Base-by-base conservation (phyloP, 1,140 invertebrate genomes). In the Cydia fagiglandana region DNA sequence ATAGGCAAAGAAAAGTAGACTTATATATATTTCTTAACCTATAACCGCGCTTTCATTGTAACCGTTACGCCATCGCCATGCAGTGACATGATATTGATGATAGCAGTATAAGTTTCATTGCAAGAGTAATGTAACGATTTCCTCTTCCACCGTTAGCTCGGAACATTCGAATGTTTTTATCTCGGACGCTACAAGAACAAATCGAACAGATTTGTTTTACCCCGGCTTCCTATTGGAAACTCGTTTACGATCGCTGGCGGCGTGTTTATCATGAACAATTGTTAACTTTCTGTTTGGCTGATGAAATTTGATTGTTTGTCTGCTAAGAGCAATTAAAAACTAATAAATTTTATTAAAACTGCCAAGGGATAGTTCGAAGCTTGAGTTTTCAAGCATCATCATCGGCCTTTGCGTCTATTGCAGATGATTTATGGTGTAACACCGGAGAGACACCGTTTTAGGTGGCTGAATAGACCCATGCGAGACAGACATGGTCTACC, bases 81-180 rank as follows among this genome's bases (percentile, higher is more conserved):
- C n/a, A 56, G n/a, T 24, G 56, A 24, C 56, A 24, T 6, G 4
- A 2, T 61, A 61, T 61, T 56, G 53, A 56, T 61, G 56, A 61
- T 61, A 61, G 56, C 56, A 61, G 56, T 61, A 70, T 70, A 70
- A 38, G 30, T 70, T 70, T 70, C 64, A 38, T 66, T 17, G 15
- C 34, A 38, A 70, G 66, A 70, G 34, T 70, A 38, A 70, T 38
- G 66, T 66, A 38, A 70, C 66, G 15, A 70, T 70, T 70, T 70
- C 66, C 66, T 70, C 15, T 38, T 70, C 34, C n/a, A 15, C 38
- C 66, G 34, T 70, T 70, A 70, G 34, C 66, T 45, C 9, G 30
- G 66, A 41, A 38, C 66, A 17, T 61, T 70, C 66, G 34, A n/a
- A 70, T 70, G 66, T 70, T 70, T 70, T 70, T 70, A 70, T 70